Conservation (phyloP, 2,113 vertebrate species). For the Anarrhichthys ocellatus region DNA sequence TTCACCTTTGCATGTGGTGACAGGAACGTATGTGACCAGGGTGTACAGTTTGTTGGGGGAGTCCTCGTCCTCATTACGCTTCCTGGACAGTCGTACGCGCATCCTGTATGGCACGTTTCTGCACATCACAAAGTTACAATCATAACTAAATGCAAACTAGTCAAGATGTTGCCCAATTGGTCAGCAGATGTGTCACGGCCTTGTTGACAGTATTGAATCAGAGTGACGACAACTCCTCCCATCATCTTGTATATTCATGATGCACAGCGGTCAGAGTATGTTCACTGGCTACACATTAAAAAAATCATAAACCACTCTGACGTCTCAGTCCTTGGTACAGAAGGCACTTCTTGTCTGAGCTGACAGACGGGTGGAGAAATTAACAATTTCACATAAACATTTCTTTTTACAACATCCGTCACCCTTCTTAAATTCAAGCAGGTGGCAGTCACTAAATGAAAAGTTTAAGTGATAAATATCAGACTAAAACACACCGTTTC, state of each 20-base stretch:
- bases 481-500: not conserved
- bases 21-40: constrained; percentile 94
- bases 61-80: constrained; percentile 97
- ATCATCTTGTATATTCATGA: not conserved
- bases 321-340: not conserved
- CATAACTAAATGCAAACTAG: not conserved
- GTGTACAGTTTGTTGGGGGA: constrained; percentile 98
- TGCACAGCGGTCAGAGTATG: not conserved
- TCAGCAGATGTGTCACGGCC: not conserved
- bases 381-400: not conserved
- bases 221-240: not conserved
- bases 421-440: not conserved
- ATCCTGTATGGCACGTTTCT: constrained; percentile 97
- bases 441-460: not conserved
- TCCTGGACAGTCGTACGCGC: constrained; percentile 93
- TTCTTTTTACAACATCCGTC: too few relatives aligned
- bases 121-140: not conserved
- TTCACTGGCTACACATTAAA: not conserved
- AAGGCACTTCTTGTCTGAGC: not conserved
- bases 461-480: not conserved
- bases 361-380: not conserved
- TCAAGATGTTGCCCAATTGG: not conserved
- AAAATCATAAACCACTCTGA: not conserved
- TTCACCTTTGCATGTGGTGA: constrained; percentile 95
- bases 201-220: not conserved